Conservation (phyloP, 2,888 invertebrate species). For the Mesoligia furuncula region DNA sequence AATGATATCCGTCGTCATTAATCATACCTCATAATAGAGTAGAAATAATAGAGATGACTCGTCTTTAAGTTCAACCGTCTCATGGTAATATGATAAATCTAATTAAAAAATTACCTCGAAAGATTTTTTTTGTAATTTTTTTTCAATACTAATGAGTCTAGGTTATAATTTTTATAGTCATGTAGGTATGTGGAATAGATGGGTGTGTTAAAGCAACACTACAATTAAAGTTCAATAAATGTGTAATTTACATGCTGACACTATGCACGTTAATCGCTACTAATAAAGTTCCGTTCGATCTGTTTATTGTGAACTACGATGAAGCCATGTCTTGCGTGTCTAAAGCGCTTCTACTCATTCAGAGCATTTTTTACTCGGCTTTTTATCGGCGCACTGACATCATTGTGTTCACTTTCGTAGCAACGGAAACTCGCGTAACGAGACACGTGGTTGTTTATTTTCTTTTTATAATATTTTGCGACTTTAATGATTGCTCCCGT, state of each 20-base stretch:
- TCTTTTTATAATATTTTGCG: constrained; percentile 87
- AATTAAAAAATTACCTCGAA: constrained; percentile 3
- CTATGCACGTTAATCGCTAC: constrained; percentile 69
- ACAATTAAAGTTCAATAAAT: constrained; percentile 54
- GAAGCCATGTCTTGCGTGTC: constrained; percentile 77
- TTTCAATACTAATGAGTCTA: neutral
- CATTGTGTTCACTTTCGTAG: constrained; percentile 89
- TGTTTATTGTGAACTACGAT: constrained; percentile 72
- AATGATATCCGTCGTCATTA: constrained; percentile 70
- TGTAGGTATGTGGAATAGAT: neutral
- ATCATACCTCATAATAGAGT: constrained; percentile 64
- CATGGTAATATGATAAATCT: constrained; percentile 5
- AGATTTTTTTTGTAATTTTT: no score
- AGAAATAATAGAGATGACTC: constrained; percentile 34
- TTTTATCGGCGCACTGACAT: constrained; percentile 85
- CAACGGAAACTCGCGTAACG: constrained; percentile 88
- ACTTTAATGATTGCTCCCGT: constrained; percentile 89
- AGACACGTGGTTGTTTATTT: constrained; percentile 84
- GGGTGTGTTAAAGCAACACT: neutral
- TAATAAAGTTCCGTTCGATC: constrained; percentile 78
- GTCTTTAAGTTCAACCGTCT: constrained; percentile 28
- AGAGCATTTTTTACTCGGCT: constrained; percentile 84
- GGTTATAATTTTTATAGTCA: neutral
- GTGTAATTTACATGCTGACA: constrained; percentile 73
- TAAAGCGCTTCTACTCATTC: constrained; percentile 82